These are phyloP conservation scores for Antigone vipio DNA, from an alignment of 2,113 vertebrate genomes.

Conservation along the genomic window DNA sequence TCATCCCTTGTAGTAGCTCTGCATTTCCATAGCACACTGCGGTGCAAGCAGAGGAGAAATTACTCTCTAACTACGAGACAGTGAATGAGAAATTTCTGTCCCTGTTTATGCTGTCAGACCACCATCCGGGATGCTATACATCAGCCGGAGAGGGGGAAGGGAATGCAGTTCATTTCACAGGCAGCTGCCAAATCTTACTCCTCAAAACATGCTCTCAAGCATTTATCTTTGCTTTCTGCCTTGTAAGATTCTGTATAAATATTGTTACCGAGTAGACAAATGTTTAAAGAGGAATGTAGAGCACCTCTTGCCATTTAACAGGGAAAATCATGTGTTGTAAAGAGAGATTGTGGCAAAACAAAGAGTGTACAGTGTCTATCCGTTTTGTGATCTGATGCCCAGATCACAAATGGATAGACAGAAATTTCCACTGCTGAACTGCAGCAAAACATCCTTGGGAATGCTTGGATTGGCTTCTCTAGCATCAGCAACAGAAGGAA, in stretches of 20 bases:
- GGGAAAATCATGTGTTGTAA: background rate
- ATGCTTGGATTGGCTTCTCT: background rate
- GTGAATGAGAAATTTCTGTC: conserved; percentile 42
- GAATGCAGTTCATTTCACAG: background rate
- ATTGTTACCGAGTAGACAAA: background rate
- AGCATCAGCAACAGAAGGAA: background rate
- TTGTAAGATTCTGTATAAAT: conserved; percentile 16
- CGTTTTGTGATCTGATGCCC: background rate
- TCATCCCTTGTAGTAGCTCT: conserved; percentile 31
- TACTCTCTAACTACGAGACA: conserved; percentile 27
- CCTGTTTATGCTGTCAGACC: conserved; percentile 41
- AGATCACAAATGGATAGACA: background rate
- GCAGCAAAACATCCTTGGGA: background rate
- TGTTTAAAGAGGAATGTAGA: background rate
- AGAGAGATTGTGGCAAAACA: background rate
- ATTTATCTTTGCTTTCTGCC: conserved; percentile 25
- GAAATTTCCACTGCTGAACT: background rate
- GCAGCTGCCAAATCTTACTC: conserved; percentile 14
- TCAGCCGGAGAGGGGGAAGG: background rate
- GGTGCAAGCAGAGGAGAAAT: conserved; percentile 22
- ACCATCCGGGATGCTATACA: background rate
- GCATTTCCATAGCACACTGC: conserved; percentile 63
- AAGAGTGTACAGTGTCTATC: background rate
- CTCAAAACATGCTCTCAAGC: conserved; percentile 12
- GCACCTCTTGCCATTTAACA: background rate